phyloP scores from a whole-genome alignment of 2,797 vertebrate species.

The Sciurus carolinensis region DNA sequence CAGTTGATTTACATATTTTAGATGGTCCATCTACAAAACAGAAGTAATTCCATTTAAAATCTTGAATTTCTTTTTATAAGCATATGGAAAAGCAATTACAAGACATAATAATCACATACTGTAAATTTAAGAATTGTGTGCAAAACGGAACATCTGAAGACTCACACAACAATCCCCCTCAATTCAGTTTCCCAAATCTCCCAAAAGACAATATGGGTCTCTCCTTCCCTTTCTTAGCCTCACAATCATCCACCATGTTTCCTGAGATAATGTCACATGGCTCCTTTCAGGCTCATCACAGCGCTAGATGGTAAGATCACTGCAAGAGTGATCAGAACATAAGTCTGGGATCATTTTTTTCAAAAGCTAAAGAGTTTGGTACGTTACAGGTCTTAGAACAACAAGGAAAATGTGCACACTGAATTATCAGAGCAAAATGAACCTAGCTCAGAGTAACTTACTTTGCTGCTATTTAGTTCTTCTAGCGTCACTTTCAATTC shows the following conservation, averaged over 20 bases:
- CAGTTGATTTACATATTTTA: constrained; percentile 86
- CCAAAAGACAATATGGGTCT: background rate
- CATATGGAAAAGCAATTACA: background rate
- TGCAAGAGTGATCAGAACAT: background rate
- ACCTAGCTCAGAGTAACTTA: constrained; percentile 76
- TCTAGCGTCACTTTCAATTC: constrained; percentile 82
- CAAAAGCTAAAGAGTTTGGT: constrained; percentile 10
- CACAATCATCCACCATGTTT: background rate
- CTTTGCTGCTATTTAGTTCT: constrained; percentile 83
- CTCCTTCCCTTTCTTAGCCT: background rate
- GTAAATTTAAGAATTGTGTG: background rate
- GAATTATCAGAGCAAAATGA: background rate
- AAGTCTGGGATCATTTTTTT: background rate
- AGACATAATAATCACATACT: background rate
- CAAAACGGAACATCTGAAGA: constrained; percentile 5
- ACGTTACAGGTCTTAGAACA: background rate
- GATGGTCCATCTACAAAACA: constrained; percentile 88
- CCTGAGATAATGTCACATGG: background rate
- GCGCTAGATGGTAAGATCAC: background rate
- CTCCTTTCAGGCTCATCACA: background rate
- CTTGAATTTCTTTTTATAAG: background rate
- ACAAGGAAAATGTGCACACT: background rate
- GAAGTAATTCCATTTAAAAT: constrained; percentile 48
- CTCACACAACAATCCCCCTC: background rate
- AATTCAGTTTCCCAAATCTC: background rate